Evolutionary conservation across 2,113 vertebrate genomes (phyloP).

Genomic region (Zootoca vivipara): DNA sequence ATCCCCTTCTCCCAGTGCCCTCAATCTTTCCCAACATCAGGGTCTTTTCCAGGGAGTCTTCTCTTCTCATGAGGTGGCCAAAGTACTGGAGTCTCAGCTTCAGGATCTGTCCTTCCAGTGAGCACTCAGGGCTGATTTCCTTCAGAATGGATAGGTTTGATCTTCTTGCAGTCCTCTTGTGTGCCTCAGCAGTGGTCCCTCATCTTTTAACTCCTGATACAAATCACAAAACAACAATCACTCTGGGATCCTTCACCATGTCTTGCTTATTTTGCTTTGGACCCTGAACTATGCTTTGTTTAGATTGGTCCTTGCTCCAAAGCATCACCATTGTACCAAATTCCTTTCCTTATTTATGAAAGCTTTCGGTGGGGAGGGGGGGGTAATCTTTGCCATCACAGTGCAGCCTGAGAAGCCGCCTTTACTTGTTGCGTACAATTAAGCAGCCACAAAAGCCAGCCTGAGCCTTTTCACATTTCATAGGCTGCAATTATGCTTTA

Average conservation of each 20-base stretch:
- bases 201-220: background rate
- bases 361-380: slow-evolving; percentile 68
- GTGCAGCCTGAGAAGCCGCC: slow-evolving; percentile 88
- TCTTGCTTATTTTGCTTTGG: slow-evolving; percentile 50
- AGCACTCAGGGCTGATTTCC: no score
- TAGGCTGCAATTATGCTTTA: slow-evolving; percentile 97
- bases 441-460: slow-evolving; percentile 90
- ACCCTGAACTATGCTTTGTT: slow-evolving; percentile 71
- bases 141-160: no score
- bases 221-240: background rate
- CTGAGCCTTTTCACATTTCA: slow-evolving; percentile 95
- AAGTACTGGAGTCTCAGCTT: no score
- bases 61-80: no score
- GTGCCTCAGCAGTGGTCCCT: no score
- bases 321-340: slow-evolving; percentile 89
- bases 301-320: slow-evolving; percentile 57
- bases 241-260: slow-evolving; percentile 49
- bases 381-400: slow-evolving; percentile 81
- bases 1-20: no score
- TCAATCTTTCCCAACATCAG: no score
- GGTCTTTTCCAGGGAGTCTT: no score
- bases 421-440: slow-evolving; percentile 98
- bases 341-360: slow-evolving; percentile 86
- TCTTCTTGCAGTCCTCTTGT: no score
- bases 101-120: no score